Conservation (phyloP, 2,888 invertebrate species). For the Serrognathus titanus region DNA sequence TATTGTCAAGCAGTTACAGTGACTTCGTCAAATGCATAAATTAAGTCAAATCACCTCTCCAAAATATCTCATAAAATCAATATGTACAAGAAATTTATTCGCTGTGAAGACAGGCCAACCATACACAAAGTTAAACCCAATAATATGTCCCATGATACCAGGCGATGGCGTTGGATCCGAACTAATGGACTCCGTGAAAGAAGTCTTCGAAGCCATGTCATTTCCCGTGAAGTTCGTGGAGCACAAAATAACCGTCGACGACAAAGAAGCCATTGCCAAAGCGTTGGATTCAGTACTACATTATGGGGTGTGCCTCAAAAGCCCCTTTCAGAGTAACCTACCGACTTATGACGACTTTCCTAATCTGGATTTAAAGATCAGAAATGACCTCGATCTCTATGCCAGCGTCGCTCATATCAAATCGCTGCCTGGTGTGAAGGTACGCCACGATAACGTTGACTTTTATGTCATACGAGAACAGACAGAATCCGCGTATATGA, state of each 20-base stretch:
- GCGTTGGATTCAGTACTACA: conserved; percentile 75
- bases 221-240: conserved; percentile 93
- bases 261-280: conserved; percentile 76
- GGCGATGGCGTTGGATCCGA: conserved; percentile 97
- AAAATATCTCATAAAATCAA: too few relatives aligned
- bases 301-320: conserved; percentile 77
- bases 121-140: background rate
- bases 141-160: conserved; percentile 84
- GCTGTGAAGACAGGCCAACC: too few relatives aligned
- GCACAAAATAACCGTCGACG: conserved; percentile 79
- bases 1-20: too few relatives aligned
- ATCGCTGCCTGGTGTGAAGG: conserved; percentile 80
- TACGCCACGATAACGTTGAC: conserved; percentile 82
- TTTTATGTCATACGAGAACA: conserved; percentile 92
- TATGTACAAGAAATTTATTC: too few relatives aligned
- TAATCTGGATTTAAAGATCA: conserved; percentile 39
- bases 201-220: conserved; percentile 80
- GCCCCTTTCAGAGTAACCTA: conserved; percentile 72
- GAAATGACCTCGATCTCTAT: conserved; percentile 78
- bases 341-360: conserved; percentile 9
- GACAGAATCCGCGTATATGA: conserved; percentile 96
- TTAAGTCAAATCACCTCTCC: too few relatives aligned
- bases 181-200: conserved; percentile 78
- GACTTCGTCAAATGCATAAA: too few relatives aligned
- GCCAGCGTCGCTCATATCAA: conserved; percentile 91